Percentiles rank a stretch among this genome's conserved stretches.
phyloP scores from a whole-genome alignment of 1,140 invertebrate genomes.

The Zaprionus taronus region DNA sequence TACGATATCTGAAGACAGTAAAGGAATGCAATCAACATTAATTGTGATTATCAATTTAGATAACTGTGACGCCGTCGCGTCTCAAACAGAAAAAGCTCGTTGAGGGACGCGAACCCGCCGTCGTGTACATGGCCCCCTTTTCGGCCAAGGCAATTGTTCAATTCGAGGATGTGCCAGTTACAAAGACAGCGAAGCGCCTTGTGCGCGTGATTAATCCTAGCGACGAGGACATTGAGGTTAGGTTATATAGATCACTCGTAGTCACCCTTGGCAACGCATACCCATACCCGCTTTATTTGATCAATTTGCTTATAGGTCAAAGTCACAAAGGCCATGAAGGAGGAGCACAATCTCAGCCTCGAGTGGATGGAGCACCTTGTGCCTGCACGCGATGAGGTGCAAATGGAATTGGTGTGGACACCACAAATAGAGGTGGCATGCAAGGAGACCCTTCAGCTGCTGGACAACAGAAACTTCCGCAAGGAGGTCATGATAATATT shows the following conservation, averaged over 20 bases:
- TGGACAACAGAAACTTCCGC: constrained; percentile 87
- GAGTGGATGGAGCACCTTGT: constrained; percentile 85
- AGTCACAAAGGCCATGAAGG: constrained; percentile 86
- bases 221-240: constrained; percentile 86
- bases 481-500: constrained; percentile 88
- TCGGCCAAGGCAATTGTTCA: constrained; percentile 86
- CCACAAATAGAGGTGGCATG: constrained; percentile 86
- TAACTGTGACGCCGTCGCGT: constrained; percentile 75
- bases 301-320: constrained; percentile 86
- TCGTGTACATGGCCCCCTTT: constrained; percentile 87
- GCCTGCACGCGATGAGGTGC: constrained; percentile 84
- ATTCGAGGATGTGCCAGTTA: constrained; percentile 87
- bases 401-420: constrained; percentile 87
- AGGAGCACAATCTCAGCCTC: constrained; percentile 86
- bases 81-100: constrained; percentile 63
- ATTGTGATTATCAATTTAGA: constrained; percentile 36
- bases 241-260: constrained; percentile 43
- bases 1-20: neutral
- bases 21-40: neutral
- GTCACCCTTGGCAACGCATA: constrained; percentile 1
- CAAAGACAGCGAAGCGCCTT: constrained; percentile 85
- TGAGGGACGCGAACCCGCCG: constrained; percentile 74
- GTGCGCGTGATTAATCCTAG: constrained; percentile 87
- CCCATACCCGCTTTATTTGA: constrained; percentile 45
- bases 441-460: constrained; percentile 87